phyloP scores from a whole-genome alignment of 1,140 invertebrate genomes.

The Brachionus rubens region DNA sequence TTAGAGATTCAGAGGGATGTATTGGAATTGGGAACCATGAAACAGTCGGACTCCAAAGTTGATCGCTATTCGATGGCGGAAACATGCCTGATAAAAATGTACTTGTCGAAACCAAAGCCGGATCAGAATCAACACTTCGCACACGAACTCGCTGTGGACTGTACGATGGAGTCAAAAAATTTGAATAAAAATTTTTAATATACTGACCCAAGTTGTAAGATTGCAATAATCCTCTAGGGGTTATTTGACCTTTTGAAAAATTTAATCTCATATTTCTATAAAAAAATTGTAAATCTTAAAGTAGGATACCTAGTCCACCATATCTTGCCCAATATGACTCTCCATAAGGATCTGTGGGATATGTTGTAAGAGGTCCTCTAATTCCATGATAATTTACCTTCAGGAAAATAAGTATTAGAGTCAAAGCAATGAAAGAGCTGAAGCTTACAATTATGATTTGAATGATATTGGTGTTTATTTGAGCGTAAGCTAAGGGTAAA shows the following conservation, averaged over 20 bases:
- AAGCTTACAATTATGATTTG: slow-evolving; percentile 13
- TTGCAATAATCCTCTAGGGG: slow-evolving; percentile 4
- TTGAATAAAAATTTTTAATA: slow-evolving; percentile 16
- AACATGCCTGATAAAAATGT: slow-evolving; percentile 30
- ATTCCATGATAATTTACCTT: slow-evolving; percentile 10
- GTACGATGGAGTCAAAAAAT: slow-evolving; percentile 2
- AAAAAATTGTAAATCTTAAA: not conserved
- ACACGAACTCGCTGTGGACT: slow-evolving; percentile 23
- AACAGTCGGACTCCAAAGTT: slow-evolving; percentile 32
- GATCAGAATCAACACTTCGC: slow-evolving; percentile 22
- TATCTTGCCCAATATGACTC: slow-evolving; percentile 33
- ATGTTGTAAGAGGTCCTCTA: slow-evolving; percentile 4
- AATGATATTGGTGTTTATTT: slow-evolving; percentile 10
- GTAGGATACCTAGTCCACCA: slow-evolving; percentile 1
- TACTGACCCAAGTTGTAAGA: slow-evolving; percentile 18
- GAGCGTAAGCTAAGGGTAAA: not conserved
- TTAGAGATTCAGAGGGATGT: slow-evolving; percentile 6
- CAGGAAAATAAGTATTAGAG: not conserved
- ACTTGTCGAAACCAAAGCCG: not conserved
- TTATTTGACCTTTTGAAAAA: slow-evolving; percentile 37
- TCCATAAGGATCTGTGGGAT: slow-evolving; percentile 39
- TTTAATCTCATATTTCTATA: not conserved
- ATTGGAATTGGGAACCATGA: slow-evolving; percentile 42
- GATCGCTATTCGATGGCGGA: slow-evolving; percentile 37
- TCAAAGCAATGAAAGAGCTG: not conserved